phyloP scores from a whole-genome alignment of 2,888 invertebrate species.

The Dolomedes plantarius region DNA sequence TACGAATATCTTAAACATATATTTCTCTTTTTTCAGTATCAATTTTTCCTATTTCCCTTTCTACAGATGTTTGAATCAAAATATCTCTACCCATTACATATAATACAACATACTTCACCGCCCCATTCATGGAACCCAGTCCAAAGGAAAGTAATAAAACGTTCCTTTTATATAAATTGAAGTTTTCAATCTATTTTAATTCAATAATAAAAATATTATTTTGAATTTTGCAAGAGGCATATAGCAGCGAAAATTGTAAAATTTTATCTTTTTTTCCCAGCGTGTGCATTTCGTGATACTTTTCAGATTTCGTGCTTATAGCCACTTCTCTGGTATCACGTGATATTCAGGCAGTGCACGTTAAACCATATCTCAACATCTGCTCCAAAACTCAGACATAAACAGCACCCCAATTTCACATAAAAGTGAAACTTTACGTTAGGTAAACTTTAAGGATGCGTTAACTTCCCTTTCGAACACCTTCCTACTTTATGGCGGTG shows the following conservation, averaged over 20 bases:
- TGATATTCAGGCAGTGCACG: background rate
- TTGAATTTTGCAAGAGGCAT: background rate
- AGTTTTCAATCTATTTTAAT: too few relatives aligned
- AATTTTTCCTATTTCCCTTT: too few relatives aligned
- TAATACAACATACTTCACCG: too few relatives aligned
- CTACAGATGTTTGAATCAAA: too few relatives aligned
- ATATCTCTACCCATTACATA: too few relatives aligned
- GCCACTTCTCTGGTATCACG: background rate
- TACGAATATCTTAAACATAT: too few relatives aligned
- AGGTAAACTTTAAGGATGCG: background rate
- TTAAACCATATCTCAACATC: conserved; percentile 3
- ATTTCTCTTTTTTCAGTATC: too few relatives aligned
- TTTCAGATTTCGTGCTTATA: background rate
- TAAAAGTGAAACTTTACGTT: background rate
- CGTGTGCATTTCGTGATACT: background rate
- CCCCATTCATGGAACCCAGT: too few relatives aligned
- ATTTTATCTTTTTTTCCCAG: background rate
- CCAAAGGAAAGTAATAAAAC: too few relatives aligned
- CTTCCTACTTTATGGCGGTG: background rate
- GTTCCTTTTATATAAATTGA: too few relatives aligned
- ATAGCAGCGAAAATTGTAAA: background rate
- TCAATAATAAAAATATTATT: background rate
- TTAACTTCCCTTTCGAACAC: background rate
- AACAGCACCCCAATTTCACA: background rate
- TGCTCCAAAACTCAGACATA: background rate